Base-by-base conservation (phyloP, 2,113 vertebrate genomes). In the Cranoglanis bouderius region DNA sequence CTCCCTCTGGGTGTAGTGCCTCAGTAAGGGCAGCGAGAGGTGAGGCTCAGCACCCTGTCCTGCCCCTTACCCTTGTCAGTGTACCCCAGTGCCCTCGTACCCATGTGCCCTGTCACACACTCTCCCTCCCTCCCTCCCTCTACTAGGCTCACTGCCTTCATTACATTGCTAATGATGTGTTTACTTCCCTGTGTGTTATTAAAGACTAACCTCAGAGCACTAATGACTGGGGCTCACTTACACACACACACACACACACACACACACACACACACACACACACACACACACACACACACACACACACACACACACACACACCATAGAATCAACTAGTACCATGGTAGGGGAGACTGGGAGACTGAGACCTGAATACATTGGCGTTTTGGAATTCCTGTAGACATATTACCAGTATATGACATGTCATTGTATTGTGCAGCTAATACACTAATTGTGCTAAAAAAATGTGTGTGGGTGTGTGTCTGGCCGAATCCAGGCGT, bases 111-210 rank as follows among this genome's bases (percentile, higher is more conserved):
- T 46, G 80, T 40, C 57, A 29, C 26, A 80, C 49, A 77, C 38
- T 51, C 82, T n/a, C 35, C 49, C 53, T 75, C 21, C 82, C 70
- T 82, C 80, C 55, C 82, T 51, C 87, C 85, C 55, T 32, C 32
- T 24, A 4, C 83, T 49, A 85, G 81, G 88, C 85, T 70, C 83
- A 74, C 65, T 90, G 89, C 88, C 84, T 88, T 92, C 86, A 90
- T 92, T 92, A 90, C 65, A 89, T 88, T 88, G 81, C 85, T 92
- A 92, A 92, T 92, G 90, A 92, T 89, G 90, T 89, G 87, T 91
- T 91, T 91, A 88, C 88, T 82, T 88, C 86, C 86, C 70, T 87
- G 86, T 90, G 35, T 92, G 89, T 91, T 90, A 92, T 92, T 91
- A 91, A 90, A 92, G 87, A 82, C 65, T 91, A 89, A 91, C 89